phyloP scores from a whole-genome alignment of 2,797 vertebrate genomes.

The Chloroceryle inda region DNA sequence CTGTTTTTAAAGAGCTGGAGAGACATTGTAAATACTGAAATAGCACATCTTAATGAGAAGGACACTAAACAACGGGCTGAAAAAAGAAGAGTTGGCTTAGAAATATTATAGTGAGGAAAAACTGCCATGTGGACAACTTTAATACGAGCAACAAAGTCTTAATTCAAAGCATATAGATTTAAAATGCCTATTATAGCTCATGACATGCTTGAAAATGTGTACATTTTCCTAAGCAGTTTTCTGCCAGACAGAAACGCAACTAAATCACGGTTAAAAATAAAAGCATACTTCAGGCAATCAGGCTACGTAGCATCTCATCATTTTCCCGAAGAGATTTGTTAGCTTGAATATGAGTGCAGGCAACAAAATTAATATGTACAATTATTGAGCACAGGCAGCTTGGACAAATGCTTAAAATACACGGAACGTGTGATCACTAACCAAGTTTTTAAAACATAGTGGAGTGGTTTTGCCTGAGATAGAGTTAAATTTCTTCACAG shows the following conservation, averaged over 20 bases:
- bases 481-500: neutral
- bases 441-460: neutral
- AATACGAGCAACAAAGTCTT: neutral
- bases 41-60: neutral
- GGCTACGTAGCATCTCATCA: neutral
- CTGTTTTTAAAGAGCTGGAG: neutral
- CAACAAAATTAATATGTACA: neutral
- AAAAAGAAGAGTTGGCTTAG: neutral
- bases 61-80: neutral
- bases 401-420: neutral
- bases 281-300: neutral
- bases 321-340: neutral
- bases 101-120: neutral
- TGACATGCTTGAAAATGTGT: neutral
- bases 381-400: neutral
- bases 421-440: neutral
- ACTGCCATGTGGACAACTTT: neutral
- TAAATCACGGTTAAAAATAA: neutral
- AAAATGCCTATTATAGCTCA: neutral
- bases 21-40: neutral
- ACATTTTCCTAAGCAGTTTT: neutral
- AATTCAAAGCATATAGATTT: neutral
- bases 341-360: neutral
- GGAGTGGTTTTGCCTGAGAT: neutral
- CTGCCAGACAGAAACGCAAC: neutral